Base-by-base conservation (phyloP, 2,113 vertebrate genomes). In the Coracopsis vasa region DNA sequence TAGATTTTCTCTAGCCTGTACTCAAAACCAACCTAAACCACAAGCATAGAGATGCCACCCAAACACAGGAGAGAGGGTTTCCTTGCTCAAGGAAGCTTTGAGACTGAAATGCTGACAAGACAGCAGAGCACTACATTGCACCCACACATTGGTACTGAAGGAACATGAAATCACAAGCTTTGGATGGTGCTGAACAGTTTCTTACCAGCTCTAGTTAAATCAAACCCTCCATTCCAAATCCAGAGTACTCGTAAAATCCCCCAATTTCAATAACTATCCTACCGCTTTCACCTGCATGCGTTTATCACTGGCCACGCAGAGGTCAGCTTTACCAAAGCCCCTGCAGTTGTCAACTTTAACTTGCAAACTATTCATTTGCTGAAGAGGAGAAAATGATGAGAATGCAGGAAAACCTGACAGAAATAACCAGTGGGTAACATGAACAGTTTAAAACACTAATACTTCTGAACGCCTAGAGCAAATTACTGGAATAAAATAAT, bases 261-360 rank as follows among this genome's bases (percentile, higher is more conserved):
- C 11, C 51, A 48, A 3, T 31, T 69, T 58, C 69, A 21, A 0
- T 28, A 73, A 47, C 11, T 24, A 33, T 15, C 44, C 28, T 29
- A 7, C 16, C 11, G 19, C 19, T 56, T 62, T 66, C 53, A 56
- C 47, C 48, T 18, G 7, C 35, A 44, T 7, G 12, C 31, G 35
- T 20, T 70, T 27, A 47, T 24, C 39, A 18, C n/a, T 31, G 41
- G 11, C 29, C 29, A 13, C 0, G 1, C 0, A 51, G 50, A 37
- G 15, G 6, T 25, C 58, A 47, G 28, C 37, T 45, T 44, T 27
- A 33, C 11, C 51, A 41, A 41, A 77, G 29, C 37, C 27, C 45
- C 39, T 15, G 33, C 11, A 51, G 33, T 16, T 35, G 13, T 42
- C 53, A 87, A 9, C 54, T 39, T 20, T n/a, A 21, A 45, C 37